Evolutionary conservation across 2,888 invertebrate species (phyloP).

Genomic region (Microctonus aethiopoides): DNA sequence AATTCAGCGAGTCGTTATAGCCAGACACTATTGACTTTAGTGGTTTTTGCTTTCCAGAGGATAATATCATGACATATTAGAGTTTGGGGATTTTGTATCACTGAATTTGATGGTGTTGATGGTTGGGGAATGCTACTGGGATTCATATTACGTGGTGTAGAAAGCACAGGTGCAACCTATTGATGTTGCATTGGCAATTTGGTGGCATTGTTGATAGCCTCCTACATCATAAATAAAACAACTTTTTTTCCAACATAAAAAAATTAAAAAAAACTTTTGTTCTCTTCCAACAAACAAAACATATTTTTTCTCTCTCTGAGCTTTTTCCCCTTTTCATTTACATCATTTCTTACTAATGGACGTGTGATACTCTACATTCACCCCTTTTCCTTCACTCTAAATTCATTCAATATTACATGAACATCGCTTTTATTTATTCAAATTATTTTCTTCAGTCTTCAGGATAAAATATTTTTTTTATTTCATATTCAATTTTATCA

Average conservation of each 20-base stretch:
- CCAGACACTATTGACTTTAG: slow-evolving; percentile 32
- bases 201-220: slow-evolving; percentile 15
- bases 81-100: background rate
- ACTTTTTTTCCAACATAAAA: too few species aligned
- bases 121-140: too few species aligned
- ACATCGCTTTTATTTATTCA: background rate
- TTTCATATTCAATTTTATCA: too few species aligned
- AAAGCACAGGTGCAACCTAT: slow-evolving; percentile 26
- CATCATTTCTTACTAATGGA: too few species aligned
- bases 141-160: too few species aligned
- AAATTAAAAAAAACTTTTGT: too few species aligned
- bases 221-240: background rate
- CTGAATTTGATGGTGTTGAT: slow-evolving; percentile 1
- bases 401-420: background rate
- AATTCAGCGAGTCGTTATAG: slow-evolving; percentile 30
- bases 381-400: background rate
- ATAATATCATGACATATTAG: background rate
- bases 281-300: background rate
- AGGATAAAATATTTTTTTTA: too few species aligned
- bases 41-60: slow-evolving; percentile 3
- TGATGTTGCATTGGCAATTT: slow-evolving; percentile 21
- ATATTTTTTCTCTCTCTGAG: too few species aligned
- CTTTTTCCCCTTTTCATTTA: too few species aligned
- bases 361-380: too few species aligned
- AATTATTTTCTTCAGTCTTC: background rate